Base-by-base conservation (phyloP, 2,797 vertebrate genomes). In the Capromys pilorides region DNA sequence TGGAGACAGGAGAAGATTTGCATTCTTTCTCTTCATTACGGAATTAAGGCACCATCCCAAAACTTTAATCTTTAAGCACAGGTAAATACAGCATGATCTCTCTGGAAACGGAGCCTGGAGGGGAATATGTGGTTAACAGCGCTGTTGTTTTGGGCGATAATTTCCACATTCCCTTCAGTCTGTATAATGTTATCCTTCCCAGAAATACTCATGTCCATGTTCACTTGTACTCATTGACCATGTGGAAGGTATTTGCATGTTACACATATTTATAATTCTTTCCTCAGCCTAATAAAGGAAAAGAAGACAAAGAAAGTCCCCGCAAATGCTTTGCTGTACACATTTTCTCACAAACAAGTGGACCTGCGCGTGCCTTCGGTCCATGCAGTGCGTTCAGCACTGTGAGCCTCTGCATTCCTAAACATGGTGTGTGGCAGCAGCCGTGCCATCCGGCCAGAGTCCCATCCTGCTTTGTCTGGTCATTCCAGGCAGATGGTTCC, bases 61-160 rank as follows among this genome's bases (percentile, higher is more conserved):
- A 83, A 90, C 61, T 91, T 91, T 73, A 54, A 82, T 95, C 94
- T 95, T 93, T 21, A 87, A 90, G 92, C 75, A 71, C 91, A 94
- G 88, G 95, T 93, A 94, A 94, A 94, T 82, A 94, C 57, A 81
- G 54, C 54, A 2, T 80, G 61, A 91, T 80, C 78, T 86, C 62
- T 95, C 94, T 79, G 73, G 91, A 85, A 93, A 82, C 49, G 4
- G 84, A 64, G 45, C 78, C 93, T 45, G 0, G 6, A 82, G 77
- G 86, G 81, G 84, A 86, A 64, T 36, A 33, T 31, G 19, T 59
- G 89, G 83, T 93, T 93, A 78, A 85, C 24, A 33, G 86, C 36
- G 62, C 66, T 7, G 9, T 66, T 66, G 19, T 78, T 67, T 79
- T 1, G 61, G 79, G 61, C 11, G 1, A 59, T 59, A 45, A 39